Evolutionary conservation across 2,113 vertebrate species (phyloP).

Genomic region (Meles meles): DNA sequence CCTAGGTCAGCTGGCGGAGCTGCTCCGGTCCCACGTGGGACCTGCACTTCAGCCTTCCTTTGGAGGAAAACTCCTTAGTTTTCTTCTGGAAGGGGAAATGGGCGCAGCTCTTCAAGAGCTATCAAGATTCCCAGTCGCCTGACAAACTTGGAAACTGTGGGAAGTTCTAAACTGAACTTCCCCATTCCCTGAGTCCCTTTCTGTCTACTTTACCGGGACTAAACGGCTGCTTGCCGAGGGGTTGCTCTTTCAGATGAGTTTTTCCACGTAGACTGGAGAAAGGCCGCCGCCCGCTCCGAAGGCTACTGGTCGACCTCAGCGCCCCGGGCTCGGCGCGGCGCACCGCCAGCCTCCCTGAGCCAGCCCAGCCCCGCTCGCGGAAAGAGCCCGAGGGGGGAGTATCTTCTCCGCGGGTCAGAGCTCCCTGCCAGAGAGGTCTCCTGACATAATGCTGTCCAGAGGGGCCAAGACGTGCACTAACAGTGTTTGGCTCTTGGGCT

Average conservation of each 20-base stretch:
- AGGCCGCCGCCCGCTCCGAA: background rate
- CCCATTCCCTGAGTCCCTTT: background rate
- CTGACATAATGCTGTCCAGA: background rate
- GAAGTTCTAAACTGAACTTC: background rate
- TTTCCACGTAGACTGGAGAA: background rate
- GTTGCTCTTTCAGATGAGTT: background rate
- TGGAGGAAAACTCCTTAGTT: background rate
- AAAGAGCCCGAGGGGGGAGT: background rate
- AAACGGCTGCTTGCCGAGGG: background rate
- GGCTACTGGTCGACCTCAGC: slow-evolving; percentile 15
- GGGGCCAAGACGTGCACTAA: background rate
- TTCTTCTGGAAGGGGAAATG: slow-evolving; percentile 41
- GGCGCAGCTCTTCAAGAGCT: background rate
- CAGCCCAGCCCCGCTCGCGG: background rate
- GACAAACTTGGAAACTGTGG: slow-evolving; percentile 1
- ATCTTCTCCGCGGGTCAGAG: background rate
- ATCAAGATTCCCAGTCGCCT: background rate
- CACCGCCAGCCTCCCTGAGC: background rate
- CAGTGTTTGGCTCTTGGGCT: background rate
- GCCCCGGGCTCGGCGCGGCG: background rate
- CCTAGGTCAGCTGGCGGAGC: background rate
- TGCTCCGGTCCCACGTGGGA: background rate
- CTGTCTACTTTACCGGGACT: background rate
- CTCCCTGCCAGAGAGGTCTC: slow-evolving; percentile 17
- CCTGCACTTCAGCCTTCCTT: background rate